Evolutionary conservation across 2,888 invertebrate species (phyloP), one percentile per base, ranked within the genome.

Genomic region (Mallateleia sp.): DNA sequence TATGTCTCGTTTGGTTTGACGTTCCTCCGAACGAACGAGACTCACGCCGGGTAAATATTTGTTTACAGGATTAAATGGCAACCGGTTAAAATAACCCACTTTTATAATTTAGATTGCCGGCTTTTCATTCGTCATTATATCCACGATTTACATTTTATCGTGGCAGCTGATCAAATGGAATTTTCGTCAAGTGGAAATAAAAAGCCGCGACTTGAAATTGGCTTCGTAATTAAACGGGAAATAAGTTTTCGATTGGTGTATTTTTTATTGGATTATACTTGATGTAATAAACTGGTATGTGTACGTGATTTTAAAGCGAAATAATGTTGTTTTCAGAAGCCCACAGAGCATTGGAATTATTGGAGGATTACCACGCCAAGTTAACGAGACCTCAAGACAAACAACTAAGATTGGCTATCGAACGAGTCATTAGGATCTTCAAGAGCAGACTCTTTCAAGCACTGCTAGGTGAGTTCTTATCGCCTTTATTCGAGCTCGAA

Each of bases 371-470:
- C 95, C 99, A 99, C 96, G 97, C 98, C 91, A 98, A 99, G 95
- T 96, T 99, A 94, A 98, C 97, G 91, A 98, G 98, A 95, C 98
- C 99, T 75, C 98, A 99, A 95, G 99, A 99, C 96, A 97, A 98
- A 94, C 99, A 99, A 95, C 97, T 99, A 91, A 97, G 99, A 91
- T 97, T 98, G 92, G 99, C 99, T 91, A 99, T 99, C 95, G 99
- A 99, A 96, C 97, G 99, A 92, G 99, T 99, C 94, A 99, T 99
- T 95, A 97, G 98, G 93, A 99, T 99, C 96, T 99, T 99, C 96
- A 99, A 99, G 96, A 99, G 99, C 93, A 96, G 99, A 88, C 97
- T 99, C 89, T 99, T 99, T 96, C 99, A 99, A 96, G 99, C 99
- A 90, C 96, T 99, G 91, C 96, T 99, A 96, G 99, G 99, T 99